Base-by-base conservation (phyloP, 1,140 invertebrate species). In the Caenorhabditis tropicalis region DNA sequence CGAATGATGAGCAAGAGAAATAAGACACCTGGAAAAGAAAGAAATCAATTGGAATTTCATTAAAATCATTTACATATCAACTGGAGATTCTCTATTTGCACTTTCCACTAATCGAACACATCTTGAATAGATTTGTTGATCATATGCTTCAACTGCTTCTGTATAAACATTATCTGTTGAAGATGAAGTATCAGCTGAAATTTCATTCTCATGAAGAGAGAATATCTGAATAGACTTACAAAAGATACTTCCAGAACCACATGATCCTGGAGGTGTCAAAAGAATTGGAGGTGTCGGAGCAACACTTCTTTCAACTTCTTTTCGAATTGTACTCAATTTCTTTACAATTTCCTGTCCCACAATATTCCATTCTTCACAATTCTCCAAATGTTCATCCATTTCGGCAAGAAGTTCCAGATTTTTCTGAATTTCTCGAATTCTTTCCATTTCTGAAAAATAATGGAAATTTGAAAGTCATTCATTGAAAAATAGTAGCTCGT, bases 341-440 rank as follows among this genome's bases (percentile, higher is more conserved):
- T 43, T 31, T 1, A 74, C 65, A 24, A 74, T 74, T 74, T 74
- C 65, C 21, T 74, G 65, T 12, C 36, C 65, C 7, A 74, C 65
- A 9, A 43, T 12, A 74, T 74, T 74, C 65, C 65, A 74, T 43
- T 74, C 65, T 74, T 74, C 65, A 43, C 65, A 74, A 4, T 74
- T 31, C 19, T 74, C 65, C 36, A 74, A 46, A n/a, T 74, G 65
- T n/a, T 74, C 65, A 46, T 43, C 65, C 65, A 74, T 74, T 24
- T 43, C 33, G 3, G 65, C 36, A 12, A 74, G 65, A 4, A n/a
- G 33, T 24, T 74, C 65, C 65, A 74, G 19, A 46, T 43, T 74
- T 74, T 39, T 12, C 36, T 74, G 65, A n/a, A 74, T 74, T 43
- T 74, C 65, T 43, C 43, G 65, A n/a, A 74, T 74, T 74, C 65